Evolutionary conservation across 2,888 invertebrate genomes (phyloP), one percentile per base, ranked within the genome.

Genomic region (Elegia similella): DNA sequence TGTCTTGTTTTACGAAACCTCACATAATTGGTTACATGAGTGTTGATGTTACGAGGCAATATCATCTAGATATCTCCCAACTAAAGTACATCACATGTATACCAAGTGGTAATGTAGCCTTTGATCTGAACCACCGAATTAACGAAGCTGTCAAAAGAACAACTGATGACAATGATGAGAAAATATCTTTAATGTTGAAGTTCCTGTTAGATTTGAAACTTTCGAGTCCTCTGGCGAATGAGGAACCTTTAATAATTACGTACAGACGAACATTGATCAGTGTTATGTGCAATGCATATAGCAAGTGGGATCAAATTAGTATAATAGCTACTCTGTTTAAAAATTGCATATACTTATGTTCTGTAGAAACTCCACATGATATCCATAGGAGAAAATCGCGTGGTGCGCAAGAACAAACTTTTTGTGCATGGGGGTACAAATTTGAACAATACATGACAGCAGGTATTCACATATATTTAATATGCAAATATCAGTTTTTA

Each of bases 261-360:
- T 77, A 78, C 46, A 70, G 78, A 58, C 70, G 75, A 65, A 71
- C 68, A n/a, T 60, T 77, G 32, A 77, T 78, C 13, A 68, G 66
- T 56, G 62, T 75, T 15, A 75, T 78, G 72, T 72, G 69, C 53
- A 65, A 59, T 43, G 64, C 67, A n/a, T 72, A 66, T 53, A 57
- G 38, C 13, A 56, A 46, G 12, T 23, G 53, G 23, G 63, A 72
- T 29, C 66, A 67, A 42, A 15, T 70, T 10, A 50, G 56, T 53
- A 65, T 75, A 53, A 64, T 62, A 47, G 75, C 72, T 29, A 67
- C 69, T 50, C 58, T 72, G 43, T 70, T 66, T 38, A 70, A 72
- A n/a, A 71, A 70, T n/a, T 66, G 68, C 7, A 73, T 78, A 57
- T 78, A 77, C 56, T 63, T 76, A 57, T 73, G 67, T 61, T 68